Base-by-base conservation (phyloP, 2,888 invertebrate genomes). In the Galeruca laticollis region DNA sequence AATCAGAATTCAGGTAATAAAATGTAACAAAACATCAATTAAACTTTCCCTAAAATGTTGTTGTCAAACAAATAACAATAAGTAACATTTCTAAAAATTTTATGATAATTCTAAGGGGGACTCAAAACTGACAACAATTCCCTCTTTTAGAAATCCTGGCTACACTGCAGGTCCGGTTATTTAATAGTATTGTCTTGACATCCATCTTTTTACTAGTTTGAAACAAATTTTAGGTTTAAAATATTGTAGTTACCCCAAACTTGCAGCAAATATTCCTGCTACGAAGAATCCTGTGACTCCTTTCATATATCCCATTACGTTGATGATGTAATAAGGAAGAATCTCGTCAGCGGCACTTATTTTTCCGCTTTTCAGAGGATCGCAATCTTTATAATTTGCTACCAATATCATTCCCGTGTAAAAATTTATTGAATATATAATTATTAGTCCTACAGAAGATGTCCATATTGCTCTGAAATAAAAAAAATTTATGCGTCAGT, bases 241-340 rank as follows among this genome's bases (percentile, higher is more conserved):
- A 51, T 37, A 40, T 43, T 54, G 21, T 35, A 82, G 86, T 82
- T 88, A 97, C 96, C 97, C 97, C 76, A 98, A 90, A 80, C 97
- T 97, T 1, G 97, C 98, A 49, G 97, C 96, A 84, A 98, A 98
- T 70, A 98, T 94, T 20, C 97, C 97, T 4, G 98, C 95, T 0
- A 98, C 97, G 84, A 98, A 98, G 79, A 98, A 91, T 2, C 98
- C 97, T 0, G 97, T 93, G 1, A 97, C 86, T 0, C 97, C 96
- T 37, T 89, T 90, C 43, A 92, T 87, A 59, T 89, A 83, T 0
- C 94, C 94, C 82, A 97, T 89, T 70, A 92, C 90, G 71, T 92
- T 91, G 87, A 98, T 94, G 31, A 98, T 96, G 83, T 95, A 98
- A 43, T 94, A 88, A 0, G 98, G 98, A 72, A 98, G 88, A 49